These are phyloP conservation scores for Harpalus rubripes DNA, from an alignment of 2,888 invertebrate genomes.

Conservation along the genomic window DNA sequence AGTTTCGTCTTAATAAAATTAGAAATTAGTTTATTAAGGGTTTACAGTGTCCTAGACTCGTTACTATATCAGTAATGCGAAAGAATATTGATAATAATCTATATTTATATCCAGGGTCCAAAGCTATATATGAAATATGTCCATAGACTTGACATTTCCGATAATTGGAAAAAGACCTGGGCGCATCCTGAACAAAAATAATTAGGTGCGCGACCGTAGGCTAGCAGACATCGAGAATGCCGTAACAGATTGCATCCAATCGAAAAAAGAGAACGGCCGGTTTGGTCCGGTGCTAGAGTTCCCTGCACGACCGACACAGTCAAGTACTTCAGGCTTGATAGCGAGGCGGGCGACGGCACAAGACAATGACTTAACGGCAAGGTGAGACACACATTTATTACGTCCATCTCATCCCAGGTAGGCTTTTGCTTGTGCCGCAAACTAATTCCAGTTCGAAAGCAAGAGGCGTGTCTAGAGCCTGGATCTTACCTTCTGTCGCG, in stretches of 20 bases:
- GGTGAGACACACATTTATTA: constrained; percentile 68
- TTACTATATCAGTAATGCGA: background rate
- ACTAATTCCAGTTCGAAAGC: constrained; percentile 75
- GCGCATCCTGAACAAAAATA: constrained; percentile 65
- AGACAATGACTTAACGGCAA: constrained; percentile 67
- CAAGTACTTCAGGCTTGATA: constrained; percentile 44
- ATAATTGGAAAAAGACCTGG: constrained; percentile 66
- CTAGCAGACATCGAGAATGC: constrained; percentile 66
- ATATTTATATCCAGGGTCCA: background rate
- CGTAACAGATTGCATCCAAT: constrained; percentile 67
- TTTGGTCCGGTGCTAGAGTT: constrained; percentile 22
- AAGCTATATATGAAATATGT: constrained; percentile 60
- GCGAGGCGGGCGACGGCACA: constrained; percentile 61
- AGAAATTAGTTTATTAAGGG: background rate
- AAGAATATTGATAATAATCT: background rate
- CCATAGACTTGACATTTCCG: constrained; percentile 65
- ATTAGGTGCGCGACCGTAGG: constrained; percentile 67
- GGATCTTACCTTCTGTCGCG: constrained; percentile 70
- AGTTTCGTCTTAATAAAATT: no score
- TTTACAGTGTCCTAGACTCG: background rate
- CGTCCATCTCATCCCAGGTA: constrained; percentile 72
- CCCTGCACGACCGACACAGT: constrained; percentile 4
- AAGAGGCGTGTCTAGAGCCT: constrained; percentile 75
- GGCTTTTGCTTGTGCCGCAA: constrained; percentile 72
- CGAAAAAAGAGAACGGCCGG: constrained; percentile 64